Conservation (phyloP, 2,888 invertebrate species). For the Allophyes oxyacanthae region DNA sequence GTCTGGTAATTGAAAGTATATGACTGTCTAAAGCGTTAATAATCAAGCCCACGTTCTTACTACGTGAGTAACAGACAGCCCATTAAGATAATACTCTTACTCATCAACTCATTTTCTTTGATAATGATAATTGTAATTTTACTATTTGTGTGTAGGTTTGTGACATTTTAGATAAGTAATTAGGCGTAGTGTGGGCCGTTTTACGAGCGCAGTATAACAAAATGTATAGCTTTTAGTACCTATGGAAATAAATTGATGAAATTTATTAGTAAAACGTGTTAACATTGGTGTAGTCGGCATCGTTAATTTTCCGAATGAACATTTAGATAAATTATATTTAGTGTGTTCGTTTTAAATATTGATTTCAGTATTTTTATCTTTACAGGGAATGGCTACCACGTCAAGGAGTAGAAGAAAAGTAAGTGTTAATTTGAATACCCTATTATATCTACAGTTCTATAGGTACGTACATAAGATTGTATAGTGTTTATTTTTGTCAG, state of each 20-base stretch:
- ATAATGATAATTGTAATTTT: constrained; percentile 38
- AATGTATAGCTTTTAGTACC: constrained; percentile 2
- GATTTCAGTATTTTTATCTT: constrained; percentile 57
- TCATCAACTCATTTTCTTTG: constrained; percentile 33
- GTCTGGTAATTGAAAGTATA: constrained; percentile 5
- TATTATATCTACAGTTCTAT: too few relatives aligned
- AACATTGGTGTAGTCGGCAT: too few relatives aligned
- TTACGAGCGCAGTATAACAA: too few relatives aligned
- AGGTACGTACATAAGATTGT: too few relatives aligned
- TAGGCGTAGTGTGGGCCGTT: too few relatives aligned
- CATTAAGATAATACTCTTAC: constrained; percentile 33
- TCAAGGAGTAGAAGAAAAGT: constrained; percentile 72
- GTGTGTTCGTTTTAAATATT: constrained; percentile 1
- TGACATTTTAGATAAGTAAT: constrained; percentile 1
- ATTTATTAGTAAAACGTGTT: too few relatives aligned
- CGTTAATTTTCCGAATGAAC: too few relatives aligned
- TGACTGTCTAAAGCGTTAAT: constrained; percentile 14
- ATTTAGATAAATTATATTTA: too few relatives aligned
- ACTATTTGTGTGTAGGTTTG: constrained; percentile 32
- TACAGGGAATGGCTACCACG: constrained; percentile 82
- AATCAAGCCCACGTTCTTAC: constrained; percentile 21
- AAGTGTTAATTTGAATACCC: constrained; percentile 36
- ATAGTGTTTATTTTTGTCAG: too few relatives aligned
- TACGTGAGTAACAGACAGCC: constrained; percentile 25
- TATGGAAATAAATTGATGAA: not conserved